Base-by-base conservation (phyloP, 2,888 invertebrate genomes). In the Exocentrus adspersus region DNA sequence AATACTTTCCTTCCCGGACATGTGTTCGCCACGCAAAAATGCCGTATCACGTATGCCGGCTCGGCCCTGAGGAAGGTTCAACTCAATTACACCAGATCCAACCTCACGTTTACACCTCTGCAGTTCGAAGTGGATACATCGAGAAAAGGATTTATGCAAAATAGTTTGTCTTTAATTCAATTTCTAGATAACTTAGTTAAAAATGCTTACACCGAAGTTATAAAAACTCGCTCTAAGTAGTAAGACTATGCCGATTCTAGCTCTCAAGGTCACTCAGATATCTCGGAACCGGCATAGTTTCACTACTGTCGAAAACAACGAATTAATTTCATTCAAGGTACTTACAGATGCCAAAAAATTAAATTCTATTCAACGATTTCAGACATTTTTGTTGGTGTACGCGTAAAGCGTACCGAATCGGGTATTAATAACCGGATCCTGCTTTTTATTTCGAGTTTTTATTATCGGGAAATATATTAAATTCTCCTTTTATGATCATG, bases 361-460 rank as follows among this genome's bases (percentile, higher is more conserved):
- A n/a, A n/a, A n/a, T n/a, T n/a, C n/a, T n/a, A n/a, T n/a, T n/a
- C n/a, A n/a, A n/a, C n/a, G n/a, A n/a, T n/a, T n/a, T n/a, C n/a
- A n/a, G 7, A 24, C 24, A 24, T 3, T 24, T 24, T 24, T 24
- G 3, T n/a, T 14, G n/a, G 37, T 10, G n/a, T 69, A 68, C 64
- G 63, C 62, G 61, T 53, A 69, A 64, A 64, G 66, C 68, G 68
- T 66, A 60, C 63, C 28, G 42, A 70, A 65, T 67, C 67, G 66
- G 68, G 70, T 70, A 72, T 74, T 72, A 72, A 72, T 72, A 71
- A 69, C 66, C 65, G 50, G 70, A 66, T 67, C 61, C 19, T 17
- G 37, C 16, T 12, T 54, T 42, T 54, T 54, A 54, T 60, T 64
- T 65, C 19, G n/a, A 28, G 14, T 21, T 58, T 58, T 51, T 51